Evolutionary conservation across 2,888 invertebrate species (phyloP).

Genomic region (Phaonia tiefii): DNA sequence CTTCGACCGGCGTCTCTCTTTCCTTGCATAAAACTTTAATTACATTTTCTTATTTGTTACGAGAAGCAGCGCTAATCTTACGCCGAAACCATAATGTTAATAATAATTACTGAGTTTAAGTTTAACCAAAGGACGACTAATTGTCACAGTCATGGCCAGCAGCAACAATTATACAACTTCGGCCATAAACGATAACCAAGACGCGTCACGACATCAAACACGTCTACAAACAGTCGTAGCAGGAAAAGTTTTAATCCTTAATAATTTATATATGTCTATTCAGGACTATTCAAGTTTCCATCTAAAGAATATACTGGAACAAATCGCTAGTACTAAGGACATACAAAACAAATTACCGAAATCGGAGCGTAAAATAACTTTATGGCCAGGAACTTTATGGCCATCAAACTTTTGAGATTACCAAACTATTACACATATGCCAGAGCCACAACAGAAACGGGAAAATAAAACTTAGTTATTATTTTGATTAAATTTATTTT

Average conservation of each 20-base stretch:
- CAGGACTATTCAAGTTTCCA: neutral
- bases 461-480: constrained; percentile 22
- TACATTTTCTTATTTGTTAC: neutral
- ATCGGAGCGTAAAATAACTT: constrained; percentile 12
- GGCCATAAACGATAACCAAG: neutral
- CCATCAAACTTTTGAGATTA: constrained; percentile 1
- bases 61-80: neutral
- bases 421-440: constrained; percentile 3
- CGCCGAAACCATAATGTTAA: neutral
- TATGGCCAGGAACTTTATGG: constrained; percentile 7
- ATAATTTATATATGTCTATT: constrained; percentile 16
- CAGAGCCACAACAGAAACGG: neutral
- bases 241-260: constrained; percentile 26
- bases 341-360: constrained; percentile 28
- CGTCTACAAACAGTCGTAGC: neutral
- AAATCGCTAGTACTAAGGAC: neutral
- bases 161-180: constrained; percentile 22
- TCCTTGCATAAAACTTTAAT: neutral
- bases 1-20: neutral
- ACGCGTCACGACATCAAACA: neutral
- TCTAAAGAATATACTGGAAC: too few species aligned
- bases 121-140: constrained; percentile 3
- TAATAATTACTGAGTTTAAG: constrained; percentile 31
- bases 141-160: constrained; percentile 24
- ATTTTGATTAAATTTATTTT: constrained; percentile 31